These are phyloP conservation scores for Actinemys pallida DNA, from an alignment of 2,113 vertebrate species.

Conservation along the genomic window DNA sequence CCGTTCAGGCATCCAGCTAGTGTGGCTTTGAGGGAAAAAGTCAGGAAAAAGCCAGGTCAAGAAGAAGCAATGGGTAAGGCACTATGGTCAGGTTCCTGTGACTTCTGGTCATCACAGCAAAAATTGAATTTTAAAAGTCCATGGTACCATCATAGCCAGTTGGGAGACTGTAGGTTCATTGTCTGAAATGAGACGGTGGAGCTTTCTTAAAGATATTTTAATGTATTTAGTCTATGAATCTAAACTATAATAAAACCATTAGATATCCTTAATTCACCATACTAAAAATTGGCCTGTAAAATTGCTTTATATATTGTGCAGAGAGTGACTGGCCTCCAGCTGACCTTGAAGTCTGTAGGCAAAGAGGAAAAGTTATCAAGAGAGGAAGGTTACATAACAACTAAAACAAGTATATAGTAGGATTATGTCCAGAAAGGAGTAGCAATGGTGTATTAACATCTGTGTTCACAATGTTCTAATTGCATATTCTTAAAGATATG, in stretches of 20 bases:
- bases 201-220: slow-evolving; percentile 19
- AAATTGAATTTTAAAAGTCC: slow-evolving; percentile 37
- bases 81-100: slow-evolving; percentile 19
- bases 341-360: not conserved
- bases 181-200: not conserved
- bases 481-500: not conserved
- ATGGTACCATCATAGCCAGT: not conserved
- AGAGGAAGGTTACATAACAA: not conserved
- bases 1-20: not conserved
- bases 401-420: not conserved
- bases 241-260: slow-evolving; percentile 25
- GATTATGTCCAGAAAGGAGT: not conserved
- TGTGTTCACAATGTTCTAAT: not conserved
- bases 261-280: not conserved
- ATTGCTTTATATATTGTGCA: rapidly evolving
- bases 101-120: slow-evolving; percentile 31
- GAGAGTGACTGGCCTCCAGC: not conserved
- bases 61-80: slow-evolving; percentile 4
- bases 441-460: rapidly evolving
- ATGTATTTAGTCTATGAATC: slow-evolving; percentile 10
- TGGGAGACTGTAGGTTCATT: not conserved
- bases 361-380: not conserved
- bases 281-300: slow-evolving; percentile 6
- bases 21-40: not conserved
- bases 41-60: not conserved